Conservation (phyloP, 2,888 invertebrate genomes). For the Drosophila atroscutellata region DNA sequence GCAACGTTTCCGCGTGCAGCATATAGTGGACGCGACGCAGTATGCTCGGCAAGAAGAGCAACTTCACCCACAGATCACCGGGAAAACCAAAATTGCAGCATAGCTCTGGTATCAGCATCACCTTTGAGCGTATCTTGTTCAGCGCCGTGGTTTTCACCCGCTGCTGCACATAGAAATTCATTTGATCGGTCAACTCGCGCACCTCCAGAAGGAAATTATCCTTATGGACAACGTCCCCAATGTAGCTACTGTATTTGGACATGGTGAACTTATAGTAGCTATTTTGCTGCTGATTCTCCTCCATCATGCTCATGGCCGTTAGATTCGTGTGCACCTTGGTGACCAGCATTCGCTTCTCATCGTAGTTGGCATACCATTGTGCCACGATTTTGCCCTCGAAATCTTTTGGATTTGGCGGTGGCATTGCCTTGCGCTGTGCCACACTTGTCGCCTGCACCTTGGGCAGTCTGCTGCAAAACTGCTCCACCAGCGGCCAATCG, state of each 20-base stretch:
- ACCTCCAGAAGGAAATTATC: conserved; percentile 93
- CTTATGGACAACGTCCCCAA: conserved; percentile 85
- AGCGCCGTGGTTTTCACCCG: conserved; percentile 77
- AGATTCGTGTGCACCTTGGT: conserved; percentile 89
- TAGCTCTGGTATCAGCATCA: conserved; percentile 94
- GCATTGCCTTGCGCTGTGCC: conserved; percentile 86
- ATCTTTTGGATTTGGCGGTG: conserved; percentile 86
- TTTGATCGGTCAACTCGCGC: conserved; percentile 85
- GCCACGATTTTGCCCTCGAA: conserved; percentile 92
- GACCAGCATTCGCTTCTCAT: conserved; percentile 88
- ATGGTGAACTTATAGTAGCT: conserved; percentile 92
- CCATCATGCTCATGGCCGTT: conserved; percentile 89
- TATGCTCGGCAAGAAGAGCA: conserved; percentile 92
- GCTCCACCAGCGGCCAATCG: conserved; percentile 87
- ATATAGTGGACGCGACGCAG: conserved; percentile 88
- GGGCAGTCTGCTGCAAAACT: conserved; percentile 85
- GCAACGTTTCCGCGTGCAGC: conserved; percentile 82
- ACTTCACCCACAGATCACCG: conserved; percentile 93
- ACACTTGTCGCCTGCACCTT: conserved; percentile 84
- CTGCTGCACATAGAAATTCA: conserved; percentile 83
- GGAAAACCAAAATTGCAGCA: conserved; percentile 91
- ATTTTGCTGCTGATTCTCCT: conserved; percentile 86
- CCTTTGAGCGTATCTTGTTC: conserved; percentile 83
- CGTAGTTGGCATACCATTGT: conserved; percentile 91
- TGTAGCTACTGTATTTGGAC: conserved; percentile 89